Conservation (phyloP, 2,888 invertebrate species). For the Automeris io region DNA sequence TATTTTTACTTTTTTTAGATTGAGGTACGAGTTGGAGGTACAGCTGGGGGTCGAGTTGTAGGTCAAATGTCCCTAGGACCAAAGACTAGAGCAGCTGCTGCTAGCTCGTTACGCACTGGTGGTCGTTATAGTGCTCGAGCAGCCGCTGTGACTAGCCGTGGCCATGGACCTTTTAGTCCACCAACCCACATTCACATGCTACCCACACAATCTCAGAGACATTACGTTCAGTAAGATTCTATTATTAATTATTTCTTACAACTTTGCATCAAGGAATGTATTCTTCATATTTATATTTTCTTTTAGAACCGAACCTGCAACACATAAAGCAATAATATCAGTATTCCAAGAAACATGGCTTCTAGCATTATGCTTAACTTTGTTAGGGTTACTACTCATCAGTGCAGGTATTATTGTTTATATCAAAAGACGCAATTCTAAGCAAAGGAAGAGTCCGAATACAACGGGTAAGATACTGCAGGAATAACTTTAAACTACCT, state of each 20-base stretch:
- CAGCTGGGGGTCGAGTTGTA: slow-evolving; percentile 65
- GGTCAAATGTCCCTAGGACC: slow-evolving; percentile 92
- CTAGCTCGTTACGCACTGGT: slow-evolving; percentile 91
- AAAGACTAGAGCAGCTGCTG: slow-evolving; percentile 89
- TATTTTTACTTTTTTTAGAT: slow-evolving; percentile 37
- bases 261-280: slow-evolving; percentile 2
- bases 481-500: neutral
- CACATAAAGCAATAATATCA: slow-evolving; percentile 65
- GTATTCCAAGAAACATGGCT: slow-evolving; percentile 73
- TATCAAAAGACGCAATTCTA: slow-evolving; percentile 53
- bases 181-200: slow-evolving; percentile 86
- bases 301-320: slow-evolving; percentile 70
- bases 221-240: slow-evolving; percentile 63
- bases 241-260: neutral
- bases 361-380: slow-evolving; percentile 55
- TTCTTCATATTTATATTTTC: slow-evolving; percentile 25
- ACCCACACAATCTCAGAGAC: slow-evolving; percentile 71
- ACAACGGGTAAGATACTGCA: slow-evolving; percentile 40
- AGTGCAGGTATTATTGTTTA: slow-evolving; percentile 58
- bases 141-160: slow-evolving; percentile 91
- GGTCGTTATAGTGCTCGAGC: slow-evolving; percentile 92
- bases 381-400: slow-evolving; percentile 56
- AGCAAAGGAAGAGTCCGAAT: slow-evolving; percentile 62
- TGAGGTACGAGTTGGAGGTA: slow-evolving; percentile 54
- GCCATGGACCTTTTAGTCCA: slow-evolving; percentile 91